Base-by-base conservation (phyloP, 2,888 invertebrate genomes). In the Drosophila ezoana region DNA sequence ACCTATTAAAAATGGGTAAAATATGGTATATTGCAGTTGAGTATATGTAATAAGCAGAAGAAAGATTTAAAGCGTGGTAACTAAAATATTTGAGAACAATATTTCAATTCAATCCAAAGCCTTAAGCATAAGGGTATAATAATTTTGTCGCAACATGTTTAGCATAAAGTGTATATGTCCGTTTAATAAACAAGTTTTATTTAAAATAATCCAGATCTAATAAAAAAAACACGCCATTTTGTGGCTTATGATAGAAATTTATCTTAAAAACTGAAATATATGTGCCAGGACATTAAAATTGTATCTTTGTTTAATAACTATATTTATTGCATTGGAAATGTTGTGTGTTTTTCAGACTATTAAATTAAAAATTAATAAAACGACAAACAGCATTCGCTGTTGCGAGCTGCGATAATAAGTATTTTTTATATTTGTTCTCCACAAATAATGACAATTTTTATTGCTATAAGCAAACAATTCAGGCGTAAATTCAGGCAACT, bases 351-450 rank as follows among this genome's bases (percentile, higher is more conserved):
- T 45, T 18, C 23, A 58, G 58, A 59, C 65, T 63, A 38, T 65
- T 78, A 28, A 64, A 78, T 87, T 84, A 53, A 57, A 70, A 58
- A 72, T 75, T 66, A 64, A 68, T 78, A 54, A 66, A 68, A 67
- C 57, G 48, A 23, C 16, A 67, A 61, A 54, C 35, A 60, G 38
- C 10, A 40, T 18, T 28, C 16, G 6, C 18, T 37, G 13, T 38
- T 9, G 33, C 3, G 9, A 58, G 45, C 20, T 43, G 28, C 45
- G 18, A 59, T 45, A 38, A 72, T 66, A 44, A 41, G 8, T 9
- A 28, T 41, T 37, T 63, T 23, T 64, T 57, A 38, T 44, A 51
- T 74, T 53, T 57, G 41, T 60, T 57, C 45, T 61, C 35, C 20
- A 56, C 70, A 64, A 77, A 61, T 67, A 67, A 63, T 43, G 54